Conservation (phyloP, 2,888 invertebrate genomes). For the Xestia c-nigrum region DNA sequence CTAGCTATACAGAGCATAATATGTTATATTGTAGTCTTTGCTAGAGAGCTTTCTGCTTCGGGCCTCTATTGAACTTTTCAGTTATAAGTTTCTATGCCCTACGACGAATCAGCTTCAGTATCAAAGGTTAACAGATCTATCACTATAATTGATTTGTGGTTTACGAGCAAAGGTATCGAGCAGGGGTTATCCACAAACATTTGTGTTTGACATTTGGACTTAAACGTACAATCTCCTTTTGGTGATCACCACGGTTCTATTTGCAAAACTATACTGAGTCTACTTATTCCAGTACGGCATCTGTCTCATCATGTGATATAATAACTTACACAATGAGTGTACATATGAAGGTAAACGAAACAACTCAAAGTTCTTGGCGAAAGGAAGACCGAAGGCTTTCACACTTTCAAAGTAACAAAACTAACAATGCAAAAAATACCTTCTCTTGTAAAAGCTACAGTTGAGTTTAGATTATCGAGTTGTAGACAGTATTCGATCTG, state of each 20-base stretch:
- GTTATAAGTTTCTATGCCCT: not conserved
- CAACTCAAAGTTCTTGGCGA: slow-evolving; percentile 38
- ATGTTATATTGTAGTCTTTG: not conserved
- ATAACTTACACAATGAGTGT: slow-evolving; percentile 44
- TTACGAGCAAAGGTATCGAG: not conserved
- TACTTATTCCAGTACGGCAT: slow-evolving; percentile 10
- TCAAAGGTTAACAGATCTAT: not conserved
- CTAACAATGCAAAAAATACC: slow-evolving; percentile 13
- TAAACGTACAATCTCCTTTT: not conserved
- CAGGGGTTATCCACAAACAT: not conserved
- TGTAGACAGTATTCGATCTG: slow-evolving; percentile 2
- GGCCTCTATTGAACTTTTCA: slow-evolving; percentile 1
- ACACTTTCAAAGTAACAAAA: slow-evolving; percentile 14
- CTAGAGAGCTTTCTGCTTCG: not conserved
- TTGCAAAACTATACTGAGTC: not conserved
- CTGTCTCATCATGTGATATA: slow-evolving; percentile 28
- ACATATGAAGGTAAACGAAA: slow-evolving; percentile 43
- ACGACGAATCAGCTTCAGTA: not conserved
- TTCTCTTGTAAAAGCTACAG: slow-evolving; percentile 21
- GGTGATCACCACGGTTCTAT: not conserved
- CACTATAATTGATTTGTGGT: not conserved
- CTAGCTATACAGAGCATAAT: not conserved
- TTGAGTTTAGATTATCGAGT: slow-evolving; percentile 6
- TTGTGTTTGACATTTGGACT: not conserved
- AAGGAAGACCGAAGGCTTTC: slow-evolving; percentile 52